These are phyloP conservation scores for Micropterix aruncella DNA, from an alignment of 2,888 invertebrate genomes.

Conservation along the genomic window DNA sequence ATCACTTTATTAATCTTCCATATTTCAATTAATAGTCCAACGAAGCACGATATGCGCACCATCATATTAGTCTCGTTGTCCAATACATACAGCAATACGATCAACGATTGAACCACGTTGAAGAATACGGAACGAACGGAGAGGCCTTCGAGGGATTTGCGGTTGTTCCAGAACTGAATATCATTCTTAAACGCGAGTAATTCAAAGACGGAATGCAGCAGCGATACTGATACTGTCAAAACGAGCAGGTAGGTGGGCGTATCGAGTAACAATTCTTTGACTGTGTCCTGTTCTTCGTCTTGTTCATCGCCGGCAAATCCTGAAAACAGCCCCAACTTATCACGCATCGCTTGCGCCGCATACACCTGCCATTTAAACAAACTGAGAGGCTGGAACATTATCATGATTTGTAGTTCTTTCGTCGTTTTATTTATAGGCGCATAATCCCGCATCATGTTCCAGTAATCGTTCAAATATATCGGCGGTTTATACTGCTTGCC, in stretches of 20 bases:
- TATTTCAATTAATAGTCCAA: conserved; percentile 90
- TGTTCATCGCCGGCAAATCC: conserved; percentile 58
- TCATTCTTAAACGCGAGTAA: conserved; percentile 99
- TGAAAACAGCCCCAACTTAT: conserved; percentile 63
- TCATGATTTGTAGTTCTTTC: conserved; percentile 49
- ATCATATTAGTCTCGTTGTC: conserved; percentile 98
- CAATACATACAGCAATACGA: conserved; percentile 90
- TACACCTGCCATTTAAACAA: conserved; percentile 98
- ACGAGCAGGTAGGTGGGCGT: conserved; percentile 93
- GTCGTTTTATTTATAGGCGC: conserved; percentile 79
- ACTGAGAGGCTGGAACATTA: conserved; percentile 82
- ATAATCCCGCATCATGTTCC: conserved; percentile 96
- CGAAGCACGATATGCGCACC: conserved; percentile 85
- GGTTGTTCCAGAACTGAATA: conserved; percentile 99
- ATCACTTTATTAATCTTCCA: conserved; percentile 97
- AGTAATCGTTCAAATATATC: conserved; percentile 92
- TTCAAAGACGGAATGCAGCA: conserved; percentile 96
- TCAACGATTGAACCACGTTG: conserved; percentile 91
- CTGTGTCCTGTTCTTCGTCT: conserved; percentile 77
- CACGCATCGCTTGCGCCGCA: conserved; percentile 88
- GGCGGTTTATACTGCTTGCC: conserved; percentile 86
- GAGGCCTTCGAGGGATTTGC: conserved; percentile 91
- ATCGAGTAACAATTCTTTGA: conserved; percentile 89
- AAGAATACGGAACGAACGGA: conserved; percentile 98
- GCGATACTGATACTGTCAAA: conserved; percentile 80